Conservation (phyloP, 23 tunicate species). For the Styela clava region DNA sequence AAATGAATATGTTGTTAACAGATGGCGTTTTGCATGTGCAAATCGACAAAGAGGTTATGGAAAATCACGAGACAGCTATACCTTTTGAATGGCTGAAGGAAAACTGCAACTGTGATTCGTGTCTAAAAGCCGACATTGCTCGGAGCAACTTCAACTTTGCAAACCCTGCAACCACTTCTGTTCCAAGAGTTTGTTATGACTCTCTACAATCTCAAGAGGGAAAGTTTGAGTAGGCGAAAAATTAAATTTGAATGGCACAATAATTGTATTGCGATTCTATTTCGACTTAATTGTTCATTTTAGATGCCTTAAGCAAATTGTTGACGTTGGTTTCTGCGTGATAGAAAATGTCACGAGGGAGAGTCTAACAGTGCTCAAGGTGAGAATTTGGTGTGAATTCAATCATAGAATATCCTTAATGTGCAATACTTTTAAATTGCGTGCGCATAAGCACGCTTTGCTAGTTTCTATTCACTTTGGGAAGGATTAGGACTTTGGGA, state of each 20-base stretch:
- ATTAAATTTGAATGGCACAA: not conserved
- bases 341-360: conserved; percentile 45
- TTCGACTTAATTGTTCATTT: not conserved
- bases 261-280: not conserved
- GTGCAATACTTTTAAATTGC: too few relatives aligned
- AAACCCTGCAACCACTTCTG: not conserved
- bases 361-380: conserved; percentile 23
- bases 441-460: too few relatives aligned
- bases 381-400: conserved; percentile 6
- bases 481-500: too few relatives aligned
- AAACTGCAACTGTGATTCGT: conserved; percentile 57
- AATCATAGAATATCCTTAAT: too few relatives aligned
- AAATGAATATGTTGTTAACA: conserved; percentile 22
- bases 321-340: conserved; percentile 44
- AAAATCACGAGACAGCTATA: conserved; percentile 31
- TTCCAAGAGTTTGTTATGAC: not conserved
- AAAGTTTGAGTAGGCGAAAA: conserved; percentile 15
- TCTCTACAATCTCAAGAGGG: conserved; percentile 4
- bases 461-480: not conserved
- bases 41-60: conserved; percentile 26
- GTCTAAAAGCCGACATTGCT: conserved; percentile 26
- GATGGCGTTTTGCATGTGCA: conserved; percentile 38
- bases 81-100: conserved; percentile 50
- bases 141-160: conserved; percentile 14
- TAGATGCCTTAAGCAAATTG: conserved; percentile 36